Evolutionary conservation across 1,140 invertebrate genomes (phyloP).

Genomic region (Dendroctonus valens): DNA sequence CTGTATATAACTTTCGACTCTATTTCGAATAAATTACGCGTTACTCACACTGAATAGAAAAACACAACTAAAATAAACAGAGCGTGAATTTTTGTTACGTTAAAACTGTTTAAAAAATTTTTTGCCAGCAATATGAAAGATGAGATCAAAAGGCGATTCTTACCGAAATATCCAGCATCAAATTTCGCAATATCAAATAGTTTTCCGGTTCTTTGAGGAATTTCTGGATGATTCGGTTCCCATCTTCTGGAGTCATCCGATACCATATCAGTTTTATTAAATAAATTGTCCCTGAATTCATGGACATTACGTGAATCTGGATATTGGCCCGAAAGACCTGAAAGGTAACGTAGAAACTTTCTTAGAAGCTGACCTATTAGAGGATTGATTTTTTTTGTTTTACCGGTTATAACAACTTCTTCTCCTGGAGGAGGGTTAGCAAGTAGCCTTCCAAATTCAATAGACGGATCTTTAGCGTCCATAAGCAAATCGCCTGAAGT

Average conservation of each 20-base stretch:
- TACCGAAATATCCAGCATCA: conserved; percentile 76
- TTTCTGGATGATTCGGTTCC: conserved; percentile 64
- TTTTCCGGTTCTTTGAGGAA: conserved; percentile 74
- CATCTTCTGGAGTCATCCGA: conserved; percentile 74
- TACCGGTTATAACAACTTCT: conserved; percentile 74
- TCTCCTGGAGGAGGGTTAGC: conserved; percentile 57
- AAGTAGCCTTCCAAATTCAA: conserved; percentile 19
- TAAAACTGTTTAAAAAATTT: too few relatives aligned
- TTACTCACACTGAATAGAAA: too few relatives aligned
- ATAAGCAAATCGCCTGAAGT: too few relatives aligned
- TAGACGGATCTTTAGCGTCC: neutral
- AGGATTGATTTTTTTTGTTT: neutral
- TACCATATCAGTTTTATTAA: conserved; percentile 61
- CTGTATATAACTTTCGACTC: neutral
- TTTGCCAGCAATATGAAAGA: too few relatives aligned
- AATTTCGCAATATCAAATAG: conserved; percentile 76
- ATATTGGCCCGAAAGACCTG: conserved; percentile 19
- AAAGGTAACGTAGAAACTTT: neutral
- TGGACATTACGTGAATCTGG: conserved; percentile 20
- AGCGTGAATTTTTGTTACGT: too few relatives aligned
- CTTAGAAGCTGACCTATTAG: too few relatives aligned
- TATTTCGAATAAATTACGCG: neutral
- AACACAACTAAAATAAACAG: too few relatives aligned
- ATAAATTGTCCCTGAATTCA: conserved; percentile 22
- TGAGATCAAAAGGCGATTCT: conserved; percentile 11